Conservation (phyloP, 2,113 vertebrate species). For the Brachionichthys hirsutus region DNA sequence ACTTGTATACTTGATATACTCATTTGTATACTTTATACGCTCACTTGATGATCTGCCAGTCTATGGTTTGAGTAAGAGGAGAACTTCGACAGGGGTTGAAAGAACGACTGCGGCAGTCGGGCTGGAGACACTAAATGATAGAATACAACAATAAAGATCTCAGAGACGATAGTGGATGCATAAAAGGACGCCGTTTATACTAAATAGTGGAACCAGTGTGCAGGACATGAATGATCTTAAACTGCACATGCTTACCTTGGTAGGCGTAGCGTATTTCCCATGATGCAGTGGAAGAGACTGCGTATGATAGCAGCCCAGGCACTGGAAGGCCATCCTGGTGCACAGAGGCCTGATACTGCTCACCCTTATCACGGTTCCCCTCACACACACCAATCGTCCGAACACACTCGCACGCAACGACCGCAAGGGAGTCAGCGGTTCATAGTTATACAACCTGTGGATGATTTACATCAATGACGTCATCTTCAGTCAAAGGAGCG, state of each 20-base stretch:
- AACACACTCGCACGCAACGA: constrained; percentile 89
- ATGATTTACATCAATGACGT: background rate
- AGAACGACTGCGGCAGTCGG: constrained; percentile 83
- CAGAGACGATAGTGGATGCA: background rate
- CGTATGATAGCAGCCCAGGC: constrained; percentile 80
- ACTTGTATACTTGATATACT: too few species aligned
- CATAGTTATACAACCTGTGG: constrained; percentile 91
- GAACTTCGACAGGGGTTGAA: constrained; percentile 85
- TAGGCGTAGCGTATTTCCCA: constrained; percentile 87
- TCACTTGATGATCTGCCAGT: constrained; percentile 95
- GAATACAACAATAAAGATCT: background rate
- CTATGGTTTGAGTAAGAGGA: constrained; percentile 91
- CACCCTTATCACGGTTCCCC: constrained; percentile 92
- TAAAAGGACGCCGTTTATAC: background rate
- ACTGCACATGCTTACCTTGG: constrained; percentile 78
- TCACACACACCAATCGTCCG: constrained; percentile 86
- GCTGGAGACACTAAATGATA: constrained; percentile 80
- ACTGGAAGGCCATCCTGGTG: constrained; percentile 88
- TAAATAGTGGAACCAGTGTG: background rate
- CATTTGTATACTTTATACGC: constrained; percentile 6
- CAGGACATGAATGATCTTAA: background rate
- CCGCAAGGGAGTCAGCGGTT: constrained; percentile 86
- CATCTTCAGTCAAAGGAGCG: background rate
- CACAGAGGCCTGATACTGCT: constrained; percentile 93
- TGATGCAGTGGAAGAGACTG: constrained; percentile 85